phyloP scores from a whole-genome alignment of 2,797 vertebrate species.

The Gobio occitaniae region DNA sequence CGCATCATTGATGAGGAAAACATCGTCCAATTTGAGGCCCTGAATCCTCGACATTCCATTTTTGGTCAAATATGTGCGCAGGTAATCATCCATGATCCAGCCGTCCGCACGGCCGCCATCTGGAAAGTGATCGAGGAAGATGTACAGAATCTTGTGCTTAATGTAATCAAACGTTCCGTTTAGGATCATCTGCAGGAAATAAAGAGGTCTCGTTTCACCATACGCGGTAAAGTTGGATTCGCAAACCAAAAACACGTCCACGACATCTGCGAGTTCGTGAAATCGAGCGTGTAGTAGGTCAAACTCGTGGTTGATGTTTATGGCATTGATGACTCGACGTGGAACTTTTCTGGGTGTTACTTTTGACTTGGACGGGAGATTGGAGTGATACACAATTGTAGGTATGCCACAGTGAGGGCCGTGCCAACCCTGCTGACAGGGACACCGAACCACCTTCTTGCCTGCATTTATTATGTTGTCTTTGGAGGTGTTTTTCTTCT shows the following conservation, averaged over 20 bases:
- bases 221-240: slow-evolving; percentile 90
- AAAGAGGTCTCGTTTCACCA: slow-evolving; percentile 78
- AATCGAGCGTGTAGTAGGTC: slow-evolving; percentile 86
- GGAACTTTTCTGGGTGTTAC: slow-evolving; percentile 78
- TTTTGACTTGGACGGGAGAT: slow-evolving; percentile 84
- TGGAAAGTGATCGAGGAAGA: slow-evolving; percentile 89
- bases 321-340: slow-evolving; percentile 86
- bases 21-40: slow-evolving; percentile 79
- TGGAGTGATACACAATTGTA: slow-evolving; percentile 87
- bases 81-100: slow-evolving; percentile 88
- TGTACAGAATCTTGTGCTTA: slow-evolving; percentile 84
- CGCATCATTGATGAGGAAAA: slow-evolving; percentile 86
- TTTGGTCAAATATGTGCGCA: slow-evolving; percentile 85
- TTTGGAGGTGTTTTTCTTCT: slow-evolving; percentile 6
- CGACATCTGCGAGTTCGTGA: slow-evolving; percentile 82
- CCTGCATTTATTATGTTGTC: background rate
- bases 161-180: slow-evolving; percentile 86
- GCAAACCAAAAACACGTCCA: slow-evolving; percentile 86
- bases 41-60: slow-evolving; percentile 80
- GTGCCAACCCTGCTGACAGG: slow-evolving; percentile 85
- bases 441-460: slow-evolving; percentile 71
- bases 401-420: slow-evolving; percentile 88
- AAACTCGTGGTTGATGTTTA: slow-evolving; percentile 89
- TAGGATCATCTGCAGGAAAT: slow-evolving; percentile 81
- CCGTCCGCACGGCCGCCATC: slow-evolving; percentile 80